These are phyloP conservation scores for Papilio demoleus DNA, from an alignment of 2,888 invertebrate genomes.

Conservation along the genomic window DNA sequence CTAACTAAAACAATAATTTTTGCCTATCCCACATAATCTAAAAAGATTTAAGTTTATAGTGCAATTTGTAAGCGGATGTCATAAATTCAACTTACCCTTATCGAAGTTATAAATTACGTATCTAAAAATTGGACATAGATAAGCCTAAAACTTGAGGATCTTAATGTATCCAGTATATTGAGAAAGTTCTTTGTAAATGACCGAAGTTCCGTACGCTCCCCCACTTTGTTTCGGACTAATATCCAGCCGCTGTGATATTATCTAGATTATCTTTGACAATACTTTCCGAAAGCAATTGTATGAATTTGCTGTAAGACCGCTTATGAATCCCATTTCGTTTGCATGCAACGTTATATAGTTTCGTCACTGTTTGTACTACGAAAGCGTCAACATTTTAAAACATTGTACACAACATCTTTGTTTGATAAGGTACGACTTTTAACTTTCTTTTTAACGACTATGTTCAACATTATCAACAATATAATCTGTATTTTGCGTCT, in stretches of 20 bases:
- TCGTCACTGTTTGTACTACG: neutral
- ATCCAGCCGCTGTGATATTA: constrained; percentile 32
- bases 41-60: neutral
- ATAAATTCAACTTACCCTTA: constrained; percentile 12
- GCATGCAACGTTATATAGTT: neutral
- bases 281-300: constrained; percentile 9
- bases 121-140: constrained; percentile 29
- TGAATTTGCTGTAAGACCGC: constrained; percentile 10
- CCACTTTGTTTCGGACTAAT: constrained; percentile 40
- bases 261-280: constrained; percentile 33
- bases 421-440: neutral
- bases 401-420: neutral
- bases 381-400: neutral
- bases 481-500: too few relatives aligned
- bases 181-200: constrained; percentile 40
- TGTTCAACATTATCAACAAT: too few relatives aligned
- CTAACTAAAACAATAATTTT: neutral
- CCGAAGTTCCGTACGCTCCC: constrained; percentile 31
- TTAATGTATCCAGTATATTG: constrained; percentile 41
- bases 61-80: neutral
- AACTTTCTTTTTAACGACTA: too few relatives aligned
- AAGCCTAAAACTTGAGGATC: constrained; percentile 35
- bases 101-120: constrained; percentile 17
- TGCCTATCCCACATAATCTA: neutral
- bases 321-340: neutral